Evolutionary conservation across 2,888 invertebrate genomes (phyloP).

Genomic region (Lasioglossum marginatum): DNA sequence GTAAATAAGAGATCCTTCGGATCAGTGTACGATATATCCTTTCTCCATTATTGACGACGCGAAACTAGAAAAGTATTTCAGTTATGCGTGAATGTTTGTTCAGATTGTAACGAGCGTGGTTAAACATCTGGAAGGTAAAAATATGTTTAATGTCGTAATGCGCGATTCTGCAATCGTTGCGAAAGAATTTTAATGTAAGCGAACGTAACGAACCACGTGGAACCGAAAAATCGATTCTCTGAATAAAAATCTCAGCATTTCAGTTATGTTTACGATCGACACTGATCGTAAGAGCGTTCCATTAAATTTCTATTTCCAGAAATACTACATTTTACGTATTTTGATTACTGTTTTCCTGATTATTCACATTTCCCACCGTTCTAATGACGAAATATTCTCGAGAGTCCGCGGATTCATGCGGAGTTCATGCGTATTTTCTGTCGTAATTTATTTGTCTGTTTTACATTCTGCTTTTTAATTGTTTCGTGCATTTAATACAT

Average conservation of each 20-base stretch:
- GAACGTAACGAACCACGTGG: background rate
- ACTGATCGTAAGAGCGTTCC: no score
- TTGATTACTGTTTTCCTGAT: background rate
- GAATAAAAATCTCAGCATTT: background rate
- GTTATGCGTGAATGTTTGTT: constrained; percentile 3
- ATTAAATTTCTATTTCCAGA: background rate
- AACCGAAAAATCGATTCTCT: background rate
- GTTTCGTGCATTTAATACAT: background rate
- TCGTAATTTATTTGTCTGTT: background rate
- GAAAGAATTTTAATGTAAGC: constrained; percentile 8
- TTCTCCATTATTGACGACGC: background rate
- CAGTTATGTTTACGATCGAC: background rate
- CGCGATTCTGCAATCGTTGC: background rate
- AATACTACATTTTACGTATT: background rate
- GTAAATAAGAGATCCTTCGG: background rate
- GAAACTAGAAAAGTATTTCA: background rate
- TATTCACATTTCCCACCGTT: background rate
- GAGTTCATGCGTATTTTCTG: no score
- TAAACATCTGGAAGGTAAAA: background rate
- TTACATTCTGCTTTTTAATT: background rate
- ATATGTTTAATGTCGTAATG: constrained; percentile 4
- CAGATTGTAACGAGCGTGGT: background rate
- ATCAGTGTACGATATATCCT: background rate
- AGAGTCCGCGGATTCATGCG: no score
- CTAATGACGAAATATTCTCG: background rate